A percentile compares a stretch with the other conserved stretches of the same genome.
Conservation (phyloP, 2,113 vertebrate species). For the Pterocles gutturalis region DNA sequence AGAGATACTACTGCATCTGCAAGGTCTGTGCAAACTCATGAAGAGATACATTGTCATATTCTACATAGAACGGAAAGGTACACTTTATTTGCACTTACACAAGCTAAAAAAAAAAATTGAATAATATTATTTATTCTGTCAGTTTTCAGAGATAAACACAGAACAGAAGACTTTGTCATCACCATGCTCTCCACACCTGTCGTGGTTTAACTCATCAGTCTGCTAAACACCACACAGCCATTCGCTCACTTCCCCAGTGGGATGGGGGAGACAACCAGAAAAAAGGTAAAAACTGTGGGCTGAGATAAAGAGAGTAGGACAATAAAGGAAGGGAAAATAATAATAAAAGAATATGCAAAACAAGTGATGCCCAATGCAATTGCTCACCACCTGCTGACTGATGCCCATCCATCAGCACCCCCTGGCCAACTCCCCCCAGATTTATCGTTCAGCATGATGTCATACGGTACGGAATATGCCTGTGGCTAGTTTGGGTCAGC, state of each 20-base stretch:
- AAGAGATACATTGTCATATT: not conserved
- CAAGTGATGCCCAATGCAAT: too few relatives aligned
- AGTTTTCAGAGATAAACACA: not conserved
- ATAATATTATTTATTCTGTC: not conserved
- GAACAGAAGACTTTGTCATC: not conserved
- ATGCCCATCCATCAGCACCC: too few relatives aligned
- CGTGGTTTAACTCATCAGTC: too few relatives aligned
- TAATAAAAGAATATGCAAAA: too few relatives aligned
- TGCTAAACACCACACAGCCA: too few relatives aligned
- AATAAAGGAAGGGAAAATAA: too few relatives aligned
- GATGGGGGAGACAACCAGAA: too few relatives aligned
- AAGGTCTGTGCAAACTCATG: not conserved
- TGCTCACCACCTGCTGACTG: too few relatives aligned
- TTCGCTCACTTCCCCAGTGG: too few relatives aligned
- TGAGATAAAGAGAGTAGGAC: too few relatives aligned
- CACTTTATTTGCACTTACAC: not conserved
- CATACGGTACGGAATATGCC: not conserved
- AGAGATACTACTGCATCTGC: not conserved
- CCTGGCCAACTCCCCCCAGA: not conserved
- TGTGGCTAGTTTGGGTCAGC: not conserved
- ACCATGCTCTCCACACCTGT: not conserved
- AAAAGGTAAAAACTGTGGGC: too few relatives aligned
- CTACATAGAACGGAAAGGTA: accelerated
- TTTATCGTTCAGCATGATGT: not conserved
- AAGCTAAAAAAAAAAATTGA: not conserved